A percentile compares a stretch with the other conserved stretches of the same genome.
These are phyloP conservation scores for Agrochola macilenta DNA, from an alignment of 2,888 invertebrate genomes.

Conservation along the genomic window DNA sequence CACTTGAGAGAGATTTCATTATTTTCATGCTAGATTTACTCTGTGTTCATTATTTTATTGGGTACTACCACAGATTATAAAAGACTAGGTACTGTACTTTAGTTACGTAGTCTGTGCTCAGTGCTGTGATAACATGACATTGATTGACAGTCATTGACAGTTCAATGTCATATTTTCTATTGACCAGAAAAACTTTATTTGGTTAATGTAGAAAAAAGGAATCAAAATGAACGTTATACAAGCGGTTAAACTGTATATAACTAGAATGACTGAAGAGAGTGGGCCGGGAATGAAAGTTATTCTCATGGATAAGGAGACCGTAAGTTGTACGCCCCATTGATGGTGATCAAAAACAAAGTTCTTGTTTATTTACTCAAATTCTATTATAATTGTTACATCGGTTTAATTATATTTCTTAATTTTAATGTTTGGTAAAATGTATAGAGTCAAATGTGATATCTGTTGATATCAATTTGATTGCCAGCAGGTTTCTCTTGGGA, in stretches of 20 bases:
- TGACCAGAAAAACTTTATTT: background rate
- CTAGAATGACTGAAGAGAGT: conserved; percentile 99
- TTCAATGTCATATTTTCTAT: conserved; percentile 17
- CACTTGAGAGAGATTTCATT: conserved; percentile 22
- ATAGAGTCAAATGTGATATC: background rate
- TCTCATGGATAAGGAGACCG: conserved; percentile 99
- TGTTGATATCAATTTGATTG: background rate
- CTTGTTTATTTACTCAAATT: conserved; percentile 3
- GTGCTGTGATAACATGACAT: background rate
- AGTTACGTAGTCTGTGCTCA: too few relatives aligned
- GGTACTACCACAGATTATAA: too few relatives aligned
- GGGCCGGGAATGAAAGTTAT: conserved; percentile 99
- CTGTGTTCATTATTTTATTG: too few relatives aligned
- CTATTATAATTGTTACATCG: background rate
- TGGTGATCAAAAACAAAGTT: conserved; percentile 4
- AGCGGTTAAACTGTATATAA: conserved; percentile 98
- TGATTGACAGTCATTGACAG: conserved; percentile 28
- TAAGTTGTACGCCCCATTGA: conserved; percentile 79
- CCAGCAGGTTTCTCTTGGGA: too few relatives aligned
- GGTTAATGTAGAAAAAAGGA: background rate
- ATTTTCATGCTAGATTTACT: too few relatives aligned
- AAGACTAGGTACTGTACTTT: too few relatives aligned
- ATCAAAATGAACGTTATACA: conserved; percentile 96
- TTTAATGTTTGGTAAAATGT: background rate
- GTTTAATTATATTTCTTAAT: background rate